Base-by-base conservation (phyloP, 2,888 invertebrate genomes). In the Acleris emargana region DNA sequence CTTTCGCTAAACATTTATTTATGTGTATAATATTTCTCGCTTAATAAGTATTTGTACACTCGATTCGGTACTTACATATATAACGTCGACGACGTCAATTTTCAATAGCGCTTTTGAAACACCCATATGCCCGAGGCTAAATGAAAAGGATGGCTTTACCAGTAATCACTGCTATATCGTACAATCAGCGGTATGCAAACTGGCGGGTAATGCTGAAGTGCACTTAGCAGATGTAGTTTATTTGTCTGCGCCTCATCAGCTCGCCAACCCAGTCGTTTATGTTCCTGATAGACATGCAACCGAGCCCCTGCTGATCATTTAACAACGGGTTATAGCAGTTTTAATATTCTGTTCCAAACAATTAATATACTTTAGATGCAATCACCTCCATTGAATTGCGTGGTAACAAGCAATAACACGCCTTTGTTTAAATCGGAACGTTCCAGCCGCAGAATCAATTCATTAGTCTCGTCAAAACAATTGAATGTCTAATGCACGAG, bases 381-480 rank as follows among this genome's bases (percentile, higher is more conserved):
- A 60, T 66, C 57, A 57, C 49, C 25, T 13, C 38, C 54, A 59
- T 59, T 55, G 42, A 55, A 55, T 51, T 11, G 66, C 61, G 60
- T 61, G 61, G 57, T 61, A 57, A 57, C 45, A 57, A 20, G 61
- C 57, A 54, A 55, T 66, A 60, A 51, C 71, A 76, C 75, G 76
- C 82, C 75, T 81, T 83, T 81, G 80, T 84, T 83, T 49, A 60
- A 55, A 60, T 64, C 64, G 53, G 54, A 59, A 43, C 53, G 28
- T 47, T 58, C 62, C 73, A 71, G 76, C 73, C 73, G 80, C 77
- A 78, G 79, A 83, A 85, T 84, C 83, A 77, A 84, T 83, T 80
- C 80, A 85, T 85, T 81, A 84, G 83, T 84, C 80, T 84, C 77
- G 69, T 79, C 83, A 84, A 87, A 86, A 87, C 85, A 87, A 87